Conservation (phyloP, 1,140 invertebrate species). For the Magallana ariakensis region DNA sequence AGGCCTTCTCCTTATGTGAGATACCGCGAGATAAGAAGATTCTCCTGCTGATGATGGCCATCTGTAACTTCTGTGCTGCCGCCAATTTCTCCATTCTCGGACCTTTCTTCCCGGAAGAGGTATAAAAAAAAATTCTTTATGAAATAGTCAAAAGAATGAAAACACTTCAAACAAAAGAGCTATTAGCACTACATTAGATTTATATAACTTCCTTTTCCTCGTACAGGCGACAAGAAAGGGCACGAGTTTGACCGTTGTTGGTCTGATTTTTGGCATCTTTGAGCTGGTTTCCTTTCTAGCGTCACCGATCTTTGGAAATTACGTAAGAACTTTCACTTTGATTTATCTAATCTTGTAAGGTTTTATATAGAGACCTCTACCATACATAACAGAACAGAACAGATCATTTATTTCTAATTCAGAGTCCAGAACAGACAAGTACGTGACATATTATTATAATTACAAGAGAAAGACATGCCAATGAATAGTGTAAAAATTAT, state of each 20-base stretch:
- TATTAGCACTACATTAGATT: no score
- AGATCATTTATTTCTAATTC: no score
- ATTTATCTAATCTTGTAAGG: no score
- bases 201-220: background rate
- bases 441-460: no score
- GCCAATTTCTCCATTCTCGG: constrained; percentile 92
- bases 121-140: constrained; percentile 27
- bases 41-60: constrained; percentile 83
- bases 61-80: constrained; percentile 93
- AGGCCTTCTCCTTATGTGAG: constrained; percentile 7
- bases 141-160: no score
- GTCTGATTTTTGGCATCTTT: constrained; percentile 94
- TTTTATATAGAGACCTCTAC: no score
- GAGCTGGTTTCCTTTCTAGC: constrained; percentile 93
- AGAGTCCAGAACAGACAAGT: no score
- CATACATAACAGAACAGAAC: no score
- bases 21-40: constrained; percentile 41
- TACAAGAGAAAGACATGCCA: no score
- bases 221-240: constrained; percentile 91
- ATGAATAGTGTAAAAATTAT: no score
- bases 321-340: constrained; percentile 77
- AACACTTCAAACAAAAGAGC: no score
- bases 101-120: constrained; percentile 89
- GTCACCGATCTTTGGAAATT: constrained; percentile 92
- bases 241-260: constrained; percentile 91